Evolutionary conservation across 2,888 invertebrate genomes (phyloP), one percentile per base, ranked within the genome.

Genomic region (Diploptera punctata): DNA sequence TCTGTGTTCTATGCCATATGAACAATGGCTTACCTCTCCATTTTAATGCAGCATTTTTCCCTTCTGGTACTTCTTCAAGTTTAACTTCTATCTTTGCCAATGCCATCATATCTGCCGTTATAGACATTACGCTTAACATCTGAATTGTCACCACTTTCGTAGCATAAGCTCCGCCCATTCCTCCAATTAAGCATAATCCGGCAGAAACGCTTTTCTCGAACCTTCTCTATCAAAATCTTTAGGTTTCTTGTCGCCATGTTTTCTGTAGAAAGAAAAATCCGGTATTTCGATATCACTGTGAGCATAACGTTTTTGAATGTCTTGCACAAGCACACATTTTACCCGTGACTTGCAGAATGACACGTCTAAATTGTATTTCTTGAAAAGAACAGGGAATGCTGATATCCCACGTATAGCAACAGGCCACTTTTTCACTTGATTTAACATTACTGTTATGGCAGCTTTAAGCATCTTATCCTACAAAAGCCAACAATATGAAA

Each of bases 1-100:
- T 85, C 9, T 83, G 82, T 5, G 92, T 88, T 83, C 84, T 87
- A 79, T 91, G 90, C 78, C 89, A 89, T 60, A 95, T 84, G 80
- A 94, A 95, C 67, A 95, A 83, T 0, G 95, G 95, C 80, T 93
- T 95, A 70, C 92, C 92, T 77, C 93, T 86, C 94, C 94, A 95
- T 81, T 94, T 94, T 78, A 90, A 87, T 0, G 91, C 86, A 68
- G 84, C 78, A 72, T 86, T 87, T 76, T 86, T 86, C 24, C 92
- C 93, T 78, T 90, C 90, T 0, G 89, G 87, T 72, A 95, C 88
- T 75, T 88, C 89, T 7, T 80, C 80, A 49, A 95, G 82, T 75
- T 91, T 91, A 44, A 95, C 86, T 85, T 95, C 94, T 74, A 92
- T 87, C 76, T 89, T 86, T n/a, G 94, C 90, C 79, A 92, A 73